Percentiles rank a stretch among this genome's conserved stretches.
phyloP scores from a whole-genome alignment of 2,888 invertebrate species.

The Meloe dianella region DNA sequence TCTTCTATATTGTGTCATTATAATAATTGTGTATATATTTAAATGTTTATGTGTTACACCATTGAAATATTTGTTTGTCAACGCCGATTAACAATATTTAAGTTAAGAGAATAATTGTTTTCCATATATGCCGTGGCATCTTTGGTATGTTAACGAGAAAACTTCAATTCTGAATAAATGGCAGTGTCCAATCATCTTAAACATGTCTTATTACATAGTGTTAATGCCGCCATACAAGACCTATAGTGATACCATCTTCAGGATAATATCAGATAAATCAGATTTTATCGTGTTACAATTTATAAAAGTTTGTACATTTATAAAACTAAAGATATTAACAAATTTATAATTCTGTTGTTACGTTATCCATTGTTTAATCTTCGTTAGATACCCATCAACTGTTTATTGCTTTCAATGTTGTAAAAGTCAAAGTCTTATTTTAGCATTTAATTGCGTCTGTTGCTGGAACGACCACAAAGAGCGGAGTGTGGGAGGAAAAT shows the following conservation, averaged over 20 bases:
- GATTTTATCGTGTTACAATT: conserved; percentile 4
- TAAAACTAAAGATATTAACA: background rate
- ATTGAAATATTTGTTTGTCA: too few relatives aligned
- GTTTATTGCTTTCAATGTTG: background rate
- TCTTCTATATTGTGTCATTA: background rate
- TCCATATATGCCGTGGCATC: background rate
- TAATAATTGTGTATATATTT: background rate
- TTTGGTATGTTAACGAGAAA: background rate
- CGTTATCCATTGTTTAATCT: background rate
- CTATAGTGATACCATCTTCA: conserved; percentile 4
- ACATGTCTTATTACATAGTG: conserved; percentile 6
- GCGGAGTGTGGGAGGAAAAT: background rate
- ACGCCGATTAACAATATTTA: background rate
- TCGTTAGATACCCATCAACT: background rate
- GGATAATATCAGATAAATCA: conserved; percentile 1
- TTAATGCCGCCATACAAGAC: conserved; percentile 4
- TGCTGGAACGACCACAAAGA: background rate
- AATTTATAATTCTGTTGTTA: background rate
- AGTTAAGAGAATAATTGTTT: background rate
- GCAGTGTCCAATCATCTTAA: conserved; percentile 4
- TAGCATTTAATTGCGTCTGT: conserved; percentile 3
- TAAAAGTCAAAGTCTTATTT: background rate
- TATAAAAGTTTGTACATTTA: background rate
- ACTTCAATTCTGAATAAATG: background rate
- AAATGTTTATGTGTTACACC: too few relatives aligned